Conservation (phyloP, 2,888 invertebrate genomes). For the Psylliodes chrysocephalus region DNA sequence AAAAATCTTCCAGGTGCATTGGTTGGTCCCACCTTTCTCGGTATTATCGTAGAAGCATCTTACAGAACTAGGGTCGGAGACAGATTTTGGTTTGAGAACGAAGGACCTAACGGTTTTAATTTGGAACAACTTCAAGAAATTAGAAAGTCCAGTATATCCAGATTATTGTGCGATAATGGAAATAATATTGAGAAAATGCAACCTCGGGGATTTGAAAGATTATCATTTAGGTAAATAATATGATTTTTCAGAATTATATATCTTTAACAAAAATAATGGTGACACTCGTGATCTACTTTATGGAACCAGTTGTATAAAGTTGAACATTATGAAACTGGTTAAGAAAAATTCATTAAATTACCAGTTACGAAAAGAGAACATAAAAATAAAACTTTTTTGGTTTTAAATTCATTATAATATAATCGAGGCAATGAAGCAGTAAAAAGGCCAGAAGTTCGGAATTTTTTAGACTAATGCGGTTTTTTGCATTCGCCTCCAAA, state of each 20-base stretch:
- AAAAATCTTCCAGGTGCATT: constrained; percentile 78
- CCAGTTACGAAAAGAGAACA: neutral
- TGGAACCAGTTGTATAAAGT: no score
- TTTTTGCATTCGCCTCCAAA: no score
- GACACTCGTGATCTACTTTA: neutral
- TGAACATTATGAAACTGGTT: no score
- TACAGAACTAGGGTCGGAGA: constrained; percentile 82
- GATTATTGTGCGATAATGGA: constrained; percentile 83
- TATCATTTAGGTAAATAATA: constrained; percentile 70
- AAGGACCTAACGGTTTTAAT: constrained; percentile 72
- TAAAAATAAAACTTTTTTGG: no score
- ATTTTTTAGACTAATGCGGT: no score
- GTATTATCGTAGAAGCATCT: constrained; percentile 88
- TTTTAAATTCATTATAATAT: no score
- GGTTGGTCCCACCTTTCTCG: constrained; percentile 87
- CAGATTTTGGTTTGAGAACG: constrained; percentile 84
- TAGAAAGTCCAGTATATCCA: constrained; percentile 79
- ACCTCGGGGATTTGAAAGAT: constrained; percentile 72
- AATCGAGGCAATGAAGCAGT: no score
- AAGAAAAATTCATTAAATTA: neutral
- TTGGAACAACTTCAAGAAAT: constrained; percentile 78
- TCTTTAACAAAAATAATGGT: neutral
- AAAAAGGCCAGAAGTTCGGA: no score
- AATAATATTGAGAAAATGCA: constrained; percentile 75
- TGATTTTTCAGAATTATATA: no score